A percentile compares a stretch with the other conserved stretches of the same genome.
phyloP scores from a whole-genome alignment of 1,140 invertebrate genomes.

The Liolophura sinensis region DNA sequence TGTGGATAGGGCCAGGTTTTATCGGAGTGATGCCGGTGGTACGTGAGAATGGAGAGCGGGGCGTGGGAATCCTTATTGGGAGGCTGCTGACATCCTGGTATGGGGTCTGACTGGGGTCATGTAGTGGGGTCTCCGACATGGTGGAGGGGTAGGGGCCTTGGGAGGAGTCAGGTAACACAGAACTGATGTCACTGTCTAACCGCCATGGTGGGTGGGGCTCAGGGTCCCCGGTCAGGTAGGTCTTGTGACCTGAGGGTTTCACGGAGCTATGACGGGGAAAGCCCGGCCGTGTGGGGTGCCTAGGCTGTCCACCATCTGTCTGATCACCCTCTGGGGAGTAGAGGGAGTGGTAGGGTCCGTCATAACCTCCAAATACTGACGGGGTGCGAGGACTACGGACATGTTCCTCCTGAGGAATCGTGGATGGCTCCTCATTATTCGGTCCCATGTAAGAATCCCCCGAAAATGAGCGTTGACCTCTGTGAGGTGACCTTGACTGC shows the following conservation, averaged over 20 bases:
- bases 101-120: slow-evolving; percentile 47
- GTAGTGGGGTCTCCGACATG: slow-evolving; percentile 23
- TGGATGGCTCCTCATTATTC: too few species aligned
- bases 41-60: too few species aligned
- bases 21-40: too few species aligned
- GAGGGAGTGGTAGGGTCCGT: slow-evolving; percentile 25
- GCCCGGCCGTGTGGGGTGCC: slow-evolving; percentile 10
- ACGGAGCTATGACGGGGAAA: slow-evolving; percentile 42
- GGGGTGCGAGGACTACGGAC: not conserved
- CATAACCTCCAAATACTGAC: slow-evolving; percentile 2
- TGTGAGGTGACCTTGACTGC: too few species aligned
- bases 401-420: not conserved
- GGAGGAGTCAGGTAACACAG: slow-evolving; percentile 41
- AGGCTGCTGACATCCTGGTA: too few species aligned
- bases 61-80: too few species aligned
- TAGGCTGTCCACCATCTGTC: not conserved
- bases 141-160: slow-evolving; percentile 14
- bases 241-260: slow-evolving; percentile 33
- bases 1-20: too few species aligned
- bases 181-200: slow-evolving; percentile 43
- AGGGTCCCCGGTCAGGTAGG: slow-evolving; percentile 34
- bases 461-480: too few species aligned
- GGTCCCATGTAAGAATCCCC: too few species aligned
- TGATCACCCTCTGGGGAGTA: slow-evolving; percentile 23
- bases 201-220: slow-evolving; percentile 20